A percentile compares a stretch with the other conserved stretches of the same genome.
Evolutionary conservation across 2,797 vertebrate genomes (phyloP).

Genomic region (Acrocephalus scirpaceus): DNA sequence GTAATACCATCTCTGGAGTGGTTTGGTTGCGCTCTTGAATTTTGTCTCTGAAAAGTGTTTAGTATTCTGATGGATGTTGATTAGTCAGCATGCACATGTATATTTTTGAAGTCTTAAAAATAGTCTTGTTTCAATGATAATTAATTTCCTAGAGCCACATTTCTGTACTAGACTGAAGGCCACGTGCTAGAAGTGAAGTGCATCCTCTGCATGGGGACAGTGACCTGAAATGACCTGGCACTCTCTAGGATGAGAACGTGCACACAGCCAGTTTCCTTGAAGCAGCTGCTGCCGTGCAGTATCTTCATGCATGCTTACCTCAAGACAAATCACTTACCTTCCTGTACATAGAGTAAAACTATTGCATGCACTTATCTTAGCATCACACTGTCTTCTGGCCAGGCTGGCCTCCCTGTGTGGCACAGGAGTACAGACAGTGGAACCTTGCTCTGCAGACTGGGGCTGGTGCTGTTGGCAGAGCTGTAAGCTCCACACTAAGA

Average conservation of each 20-base stretch:
- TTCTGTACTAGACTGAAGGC: not conserved
- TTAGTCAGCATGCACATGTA: not conserved
- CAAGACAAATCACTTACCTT: not conserved
- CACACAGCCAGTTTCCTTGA: not conserved
- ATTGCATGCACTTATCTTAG: not conserved
- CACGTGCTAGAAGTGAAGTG: not conserved
- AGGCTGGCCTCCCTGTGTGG: not conserved
- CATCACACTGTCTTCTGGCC: not conserved
- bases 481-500: not conserved
- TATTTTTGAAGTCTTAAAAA: not conserved
- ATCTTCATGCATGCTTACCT: not conserved
- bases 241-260: not conserved
- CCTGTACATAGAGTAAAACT: not conserved
- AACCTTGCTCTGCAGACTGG: not conserved
- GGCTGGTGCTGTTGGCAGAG: not conserved
- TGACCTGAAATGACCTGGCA: rapidly evolving
- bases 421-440: not conserved
- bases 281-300: not conserved
- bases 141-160: not conserved
- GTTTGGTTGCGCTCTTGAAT: not conserved
- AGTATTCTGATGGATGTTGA: not conserved
- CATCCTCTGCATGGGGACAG: not conserved
- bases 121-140: not conserved
- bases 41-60: not conserved
- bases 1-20: not conserved